These are phyloP conservation scores for Heliconius erato DNA, from an alignment of 2,888 invertebrate species.

Conservation along the genomic window DNA sequence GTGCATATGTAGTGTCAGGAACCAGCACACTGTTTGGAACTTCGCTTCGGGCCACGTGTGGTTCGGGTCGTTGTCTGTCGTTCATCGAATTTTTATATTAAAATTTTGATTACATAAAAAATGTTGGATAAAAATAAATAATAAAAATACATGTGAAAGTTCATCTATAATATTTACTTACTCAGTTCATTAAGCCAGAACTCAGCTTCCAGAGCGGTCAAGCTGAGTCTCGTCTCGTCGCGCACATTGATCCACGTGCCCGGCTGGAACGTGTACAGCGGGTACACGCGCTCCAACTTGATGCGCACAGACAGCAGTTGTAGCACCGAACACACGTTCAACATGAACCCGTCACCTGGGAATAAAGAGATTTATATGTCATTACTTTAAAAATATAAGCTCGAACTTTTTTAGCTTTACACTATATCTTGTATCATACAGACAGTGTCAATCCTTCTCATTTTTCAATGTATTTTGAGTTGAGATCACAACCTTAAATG, in stretches of 20 bases:
- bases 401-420: no score
- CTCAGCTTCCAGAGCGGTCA: conserved; percentile 92
- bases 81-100: conserved; percentile 12
- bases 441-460: no score
- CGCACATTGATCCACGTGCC: conserved; percentile 89
- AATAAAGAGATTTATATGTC: neutral
- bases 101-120: neutral
- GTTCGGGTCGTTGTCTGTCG: conserved; percentile 77
- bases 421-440: no score
- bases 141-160: neutral
- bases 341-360: conserved; percentile 96
- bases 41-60: conserved; percentile 92
- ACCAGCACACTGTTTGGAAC: conserved; percentile 99
- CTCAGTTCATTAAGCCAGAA: conserved; percentile 90
- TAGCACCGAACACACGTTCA: conserved; percentile 96
- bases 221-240: conserved; percentile 93
- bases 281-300: conserved; percentile 95
- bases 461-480: no score
- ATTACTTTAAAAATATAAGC: no score
- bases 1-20: conserved; percentile 96
- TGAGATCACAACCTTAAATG: no score
- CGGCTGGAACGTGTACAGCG: conserved; percentile 95
- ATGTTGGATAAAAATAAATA: no score
- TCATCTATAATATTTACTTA: conserved; percentile 64
- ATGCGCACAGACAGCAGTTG: conserved; percentile 96